Conservation (phyloP, 1,140 invertebrate species). For the Neodiprion pinetum region DNA sequence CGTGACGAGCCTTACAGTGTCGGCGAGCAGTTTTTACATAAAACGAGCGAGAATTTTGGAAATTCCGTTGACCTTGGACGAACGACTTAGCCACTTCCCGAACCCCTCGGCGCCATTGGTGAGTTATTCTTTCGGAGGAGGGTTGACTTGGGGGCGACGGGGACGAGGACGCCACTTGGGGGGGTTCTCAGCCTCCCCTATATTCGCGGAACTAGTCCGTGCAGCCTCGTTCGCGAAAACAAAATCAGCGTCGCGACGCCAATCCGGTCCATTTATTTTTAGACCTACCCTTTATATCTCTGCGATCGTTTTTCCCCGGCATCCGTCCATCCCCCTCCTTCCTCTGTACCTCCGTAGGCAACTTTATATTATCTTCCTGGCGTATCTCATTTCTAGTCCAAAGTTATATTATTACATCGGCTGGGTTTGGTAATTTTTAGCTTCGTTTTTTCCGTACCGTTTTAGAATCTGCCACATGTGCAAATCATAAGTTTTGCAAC, state of each 20-base stretch:
- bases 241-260: slow-evolving; percentile 6
- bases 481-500: no score
- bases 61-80: background rate
- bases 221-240: slow-evolving; percentile 2
- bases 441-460: no score
- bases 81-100: background rate
- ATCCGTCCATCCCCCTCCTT: background rate
- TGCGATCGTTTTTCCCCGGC: background rate
- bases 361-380: no score
- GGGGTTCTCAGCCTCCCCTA: background rate
- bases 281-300: background rate
- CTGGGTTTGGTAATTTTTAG: no score
- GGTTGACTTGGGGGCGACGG: background rate
- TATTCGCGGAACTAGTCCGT: background rate
- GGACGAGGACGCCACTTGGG: no score
- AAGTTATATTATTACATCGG: no score
- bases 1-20: no score
- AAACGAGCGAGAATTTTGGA: background rate
- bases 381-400: no score
- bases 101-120: background rate
- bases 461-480: no score
- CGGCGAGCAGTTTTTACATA: background rate
- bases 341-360: background rate
- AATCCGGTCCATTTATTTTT: slow-evolving; percentile 5
- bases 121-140: background rate